Percentiles rank a stretch among this genome's conserved stretches.
Evolutionary conservation across 2,797 vertebrate species (phyloP).

Genomic region (Lacerta viridis): DNA sequence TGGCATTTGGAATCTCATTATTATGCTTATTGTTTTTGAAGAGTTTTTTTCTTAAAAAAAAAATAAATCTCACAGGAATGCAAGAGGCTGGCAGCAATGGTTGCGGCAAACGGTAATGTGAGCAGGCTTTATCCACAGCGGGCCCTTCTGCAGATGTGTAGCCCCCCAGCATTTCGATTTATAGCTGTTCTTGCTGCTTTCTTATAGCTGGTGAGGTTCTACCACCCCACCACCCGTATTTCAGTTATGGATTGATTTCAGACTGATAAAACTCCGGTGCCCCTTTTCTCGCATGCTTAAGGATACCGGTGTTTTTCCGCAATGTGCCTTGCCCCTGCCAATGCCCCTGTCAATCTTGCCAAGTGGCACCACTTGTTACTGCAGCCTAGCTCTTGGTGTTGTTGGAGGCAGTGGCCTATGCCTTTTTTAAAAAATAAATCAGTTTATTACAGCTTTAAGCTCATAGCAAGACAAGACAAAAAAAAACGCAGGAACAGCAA

Average conservation of each 20-base stretch:
- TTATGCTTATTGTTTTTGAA: slow-evolving; percentile 63
- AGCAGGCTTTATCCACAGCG: slow-evolving; percentile 19
- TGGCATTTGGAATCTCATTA: slow-evolving; percentile 47
- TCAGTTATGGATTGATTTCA: neutral
- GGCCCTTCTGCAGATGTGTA: neutral
- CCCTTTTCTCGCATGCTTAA: neutral
- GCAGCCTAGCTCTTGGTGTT: neutral
- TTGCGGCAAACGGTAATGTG: slow-evolving; percentile 15
- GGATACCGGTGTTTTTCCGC: neutral
- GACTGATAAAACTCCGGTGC: neutral
- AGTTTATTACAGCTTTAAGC: no score
- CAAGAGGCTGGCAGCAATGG: slow-evolving; percentile 46
- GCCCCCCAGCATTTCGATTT: neutral
- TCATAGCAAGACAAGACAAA: no score
- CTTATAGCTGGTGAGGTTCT: neutral
- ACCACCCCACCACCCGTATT: neutral
- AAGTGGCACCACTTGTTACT: neutral
- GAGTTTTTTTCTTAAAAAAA: neutral
- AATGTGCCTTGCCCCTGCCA: neutral
- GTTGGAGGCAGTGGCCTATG: no score
- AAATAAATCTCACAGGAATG: slow-evolving; percentile 28
- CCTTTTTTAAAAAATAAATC: no score
- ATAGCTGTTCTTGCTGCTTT: neutral
- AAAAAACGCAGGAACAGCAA: no score
- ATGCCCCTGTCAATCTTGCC: neutral